A percentile compares a stretch with the other conserved stretches of the same genome.
These are phyloP conservation scores for Hormaphis cornu DNA, from an alignment of 1,140 invertebrate genomes.

Conservation along the genomic window DNA sequence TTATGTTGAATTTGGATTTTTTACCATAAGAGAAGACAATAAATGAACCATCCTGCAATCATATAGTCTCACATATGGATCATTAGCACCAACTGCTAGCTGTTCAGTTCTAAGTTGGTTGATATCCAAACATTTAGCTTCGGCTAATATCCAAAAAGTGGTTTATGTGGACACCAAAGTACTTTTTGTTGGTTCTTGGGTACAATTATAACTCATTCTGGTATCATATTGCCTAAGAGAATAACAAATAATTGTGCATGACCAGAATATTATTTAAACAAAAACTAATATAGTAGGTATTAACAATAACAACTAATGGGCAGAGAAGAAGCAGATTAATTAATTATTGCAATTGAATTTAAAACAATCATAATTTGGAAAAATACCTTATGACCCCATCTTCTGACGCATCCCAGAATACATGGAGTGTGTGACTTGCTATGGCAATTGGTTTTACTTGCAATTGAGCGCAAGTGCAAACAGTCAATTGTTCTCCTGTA, in stretches of 20 bases:
- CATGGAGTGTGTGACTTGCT: slow-evolving; percentile 66
- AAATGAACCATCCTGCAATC: slow-evolving; percentile 78
- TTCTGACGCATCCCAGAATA: slow-evolving; percentile 91
- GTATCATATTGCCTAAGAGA: slow-evolving; percentile 72
- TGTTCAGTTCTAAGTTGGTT: slow-evolving; percentile 77
- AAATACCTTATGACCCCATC: slow-evolving; percentile 78
- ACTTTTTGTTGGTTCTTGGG: slow-evolving; percentile 44
- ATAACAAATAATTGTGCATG: not conserved
- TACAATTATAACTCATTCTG: slow-evolving; percentile 61
- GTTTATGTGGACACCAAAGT: slow-evolving; percentile 69
- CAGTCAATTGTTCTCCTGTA: slow-evolving; percentile 53
- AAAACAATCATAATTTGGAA: too few species aligned
- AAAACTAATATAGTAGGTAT: not conserved
- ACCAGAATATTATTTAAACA: not conserved
- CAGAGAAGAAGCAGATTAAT: too few species aligned
- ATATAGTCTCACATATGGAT: slow-evolving; percentile 83
- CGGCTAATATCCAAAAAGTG: slow-evolving; percentile 58
- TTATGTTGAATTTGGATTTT: not conserved
- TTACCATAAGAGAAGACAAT: not conserved
- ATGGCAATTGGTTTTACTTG: slow-evolving; percentile 84
- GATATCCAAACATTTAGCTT: slow-evolving; percentile 84
- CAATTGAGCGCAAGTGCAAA: slow-evolving; percentile 73
- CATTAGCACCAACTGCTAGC: slow-evolving; percentile 89
- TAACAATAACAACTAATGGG: too few species aligned
- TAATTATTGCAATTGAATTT: too few species aligned